Percentiles rank a stretch among this genome's conserved stretches.
Evolutionary conservation across 2,797 vertebrate species (phyloP).

Genomic region (Acanthis flammea): DNA sequence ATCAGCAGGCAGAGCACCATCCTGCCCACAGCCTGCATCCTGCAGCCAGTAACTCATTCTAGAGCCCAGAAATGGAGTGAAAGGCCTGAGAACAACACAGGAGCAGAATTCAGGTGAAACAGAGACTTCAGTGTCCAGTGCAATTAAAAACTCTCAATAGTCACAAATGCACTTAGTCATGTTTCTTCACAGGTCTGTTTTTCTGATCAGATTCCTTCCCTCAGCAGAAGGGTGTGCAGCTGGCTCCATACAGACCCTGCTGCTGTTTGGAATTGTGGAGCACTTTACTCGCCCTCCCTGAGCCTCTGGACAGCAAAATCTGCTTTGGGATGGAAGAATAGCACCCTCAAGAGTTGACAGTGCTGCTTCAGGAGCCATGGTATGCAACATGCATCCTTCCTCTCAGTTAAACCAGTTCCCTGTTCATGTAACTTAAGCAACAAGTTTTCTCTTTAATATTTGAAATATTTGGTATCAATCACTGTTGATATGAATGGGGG

Average conservation of each 20-base stretch:
- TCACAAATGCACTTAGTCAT: not conserved
- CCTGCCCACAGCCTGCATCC: not conserved
- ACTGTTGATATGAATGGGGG: not conserved
- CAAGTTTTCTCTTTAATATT: not conserved
- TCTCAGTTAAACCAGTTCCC: not conserved
- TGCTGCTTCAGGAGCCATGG: not conserved
- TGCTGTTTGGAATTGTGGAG: not conserved
- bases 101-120: not conserved
- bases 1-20: not conserved
- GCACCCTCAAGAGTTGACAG: slow-evolving; percentile 70
- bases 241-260: not conserved
- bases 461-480: not conserved
- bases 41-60: not conserved
- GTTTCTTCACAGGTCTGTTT: not conserved
- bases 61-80: not conserved
- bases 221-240: not conserved
- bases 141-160: not conserved
- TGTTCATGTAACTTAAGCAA: not conserved
- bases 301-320: not conserved
- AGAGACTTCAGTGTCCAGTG: not conserved
- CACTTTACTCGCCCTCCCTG: not conserved
- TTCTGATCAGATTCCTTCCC: not conserved
- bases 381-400: not conserved
- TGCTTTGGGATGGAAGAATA: slow-evolving; percentile 54
- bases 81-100: not conserved